Conservation (phyloP, 2,113 vertebrate genomes). For the Gallinago undulata region DNA sequence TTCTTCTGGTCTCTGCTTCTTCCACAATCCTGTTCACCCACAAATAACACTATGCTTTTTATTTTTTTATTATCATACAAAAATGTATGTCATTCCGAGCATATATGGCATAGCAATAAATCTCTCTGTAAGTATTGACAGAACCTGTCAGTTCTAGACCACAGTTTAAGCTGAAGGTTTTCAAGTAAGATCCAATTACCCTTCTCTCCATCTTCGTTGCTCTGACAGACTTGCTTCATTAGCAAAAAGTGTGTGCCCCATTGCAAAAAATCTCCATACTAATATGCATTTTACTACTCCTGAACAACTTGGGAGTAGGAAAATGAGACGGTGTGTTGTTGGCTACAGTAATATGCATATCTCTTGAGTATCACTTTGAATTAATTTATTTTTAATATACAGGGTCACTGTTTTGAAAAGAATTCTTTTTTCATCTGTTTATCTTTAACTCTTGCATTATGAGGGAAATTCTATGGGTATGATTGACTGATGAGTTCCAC, state of each 20-base stretch:
- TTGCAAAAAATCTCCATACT: constrained; percentile 23
- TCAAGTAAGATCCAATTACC: constrained; percentile 35
- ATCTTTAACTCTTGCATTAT: not conserved
- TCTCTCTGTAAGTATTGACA: not conserved
- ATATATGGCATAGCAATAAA: not conserved
- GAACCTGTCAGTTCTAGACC: not conserved
- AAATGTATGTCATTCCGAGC: not conserved
- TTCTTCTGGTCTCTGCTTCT: no score
- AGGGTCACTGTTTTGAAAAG: not conserved
- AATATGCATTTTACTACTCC: constrained; percentile 12
- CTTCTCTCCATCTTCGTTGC: not conserved
- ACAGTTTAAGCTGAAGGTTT: not conserved
- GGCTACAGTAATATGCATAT: not conserved
- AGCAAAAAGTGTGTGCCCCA: not conserved
- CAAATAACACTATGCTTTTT: not conserved
- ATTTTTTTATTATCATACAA: not conserved
- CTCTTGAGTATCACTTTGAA: constrained; percentile 13
- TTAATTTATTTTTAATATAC: not conserved
- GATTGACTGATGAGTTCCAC: not conserved
- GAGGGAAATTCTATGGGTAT: not conserved
- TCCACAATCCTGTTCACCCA: no score
- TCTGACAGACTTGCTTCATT: constrained; percentile 44
- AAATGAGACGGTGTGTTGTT: not conserved
- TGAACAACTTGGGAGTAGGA: not conserved
- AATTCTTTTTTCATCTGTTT: not conserved